These are phyloP conservation scores for Pseudanteris insignis DNA, from an alignment of 2,888 invertebrate species.

Conservation along the genomic window DNA sequence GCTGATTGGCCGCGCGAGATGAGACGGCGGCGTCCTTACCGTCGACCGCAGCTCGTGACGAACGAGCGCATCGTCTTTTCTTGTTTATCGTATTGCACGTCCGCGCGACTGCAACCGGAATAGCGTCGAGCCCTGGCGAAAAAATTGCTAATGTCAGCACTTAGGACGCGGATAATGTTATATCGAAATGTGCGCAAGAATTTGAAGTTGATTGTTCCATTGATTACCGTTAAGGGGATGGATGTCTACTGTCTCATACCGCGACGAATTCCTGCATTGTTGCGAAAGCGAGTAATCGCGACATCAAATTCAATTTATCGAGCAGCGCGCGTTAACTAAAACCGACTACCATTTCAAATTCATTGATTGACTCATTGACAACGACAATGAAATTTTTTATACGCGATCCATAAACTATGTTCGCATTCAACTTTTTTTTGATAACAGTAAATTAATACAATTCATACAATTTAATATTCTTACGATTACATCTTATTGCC, in stretches of 20 bases:
- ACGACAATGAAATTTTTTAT: too few relatives aligned
- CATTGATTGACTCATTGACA: too few relatives aligned
- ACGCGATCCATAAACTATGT: too few relatives aligned
- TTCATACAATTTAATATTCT: too few relatives aligned
- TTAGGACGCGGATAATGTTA: slow-evolving; percentile 32
- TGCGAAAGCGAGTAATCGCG: not conserved
- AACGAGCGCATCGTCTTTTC: slow-evolving; percentile 44
- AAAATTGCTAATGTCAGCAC: slow-evolving; percentile 33
- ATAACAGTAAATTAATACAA: too few relatives aligned
- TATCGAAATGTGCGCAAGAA: slow-evolving; percentile 34
- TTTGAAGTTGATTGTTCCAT: slow-evolving; percentile 36
- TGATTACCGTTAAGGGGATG: slow-evolving; percentile 39
- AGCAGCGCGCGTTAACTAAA: too few relatives aligned
- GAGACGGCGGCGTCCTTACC: slow-evolving; percentile 65
- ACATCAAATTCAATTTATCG: too few relatives aligned
- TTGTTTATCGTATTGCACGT: slow-evolving; percentile 42
- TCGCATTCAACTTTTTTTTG: too few relatives aligned
- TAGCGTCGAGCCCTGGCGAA: slow-evolving; percentile 20
- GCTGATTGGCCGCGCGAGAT: slow-evolving; percentile 67
- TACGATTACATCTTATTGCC: too few relatives aligned
- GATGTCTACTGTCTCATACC: slow-evolving; percentile 22
- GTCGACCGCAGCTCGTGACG: slow-evolving; percentile 52
- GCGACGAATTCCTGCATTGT: slow-evolving; percentile 14
- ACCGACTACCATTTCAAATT: too few relatives aligned
- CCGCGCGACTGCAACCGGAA: slow-evolving; percentile 44